Base-by-base conservation (phyloP, 2,888 invertebrate species). In the Conus canariensis region DNA sequence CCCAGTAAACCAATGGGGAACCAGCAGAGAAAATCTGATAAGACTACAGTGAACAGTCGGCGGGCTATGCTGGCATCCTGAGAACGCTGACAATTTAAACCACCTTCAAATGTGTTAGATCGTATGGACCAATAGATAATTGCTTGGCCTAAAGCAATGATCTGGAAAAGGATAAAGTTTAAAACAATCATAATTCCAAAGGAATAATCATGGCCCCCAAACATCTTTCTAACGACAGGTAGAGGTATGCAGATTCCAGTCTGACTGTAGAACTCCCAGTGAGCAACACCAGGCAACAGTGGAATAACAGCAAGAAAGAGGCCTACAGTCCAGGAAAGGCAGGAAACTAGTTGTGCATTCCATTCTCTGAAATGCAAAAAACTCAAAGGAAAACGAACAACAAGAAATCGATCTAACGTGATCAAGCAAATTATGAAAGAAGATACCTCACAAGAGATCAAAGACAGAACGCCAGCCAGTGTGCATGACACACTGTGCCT, bases 361-460 rank as follows among this genome's bases (percentile, higher is more conserved):
- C 9, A 19, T 56, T 83, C 19, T 16, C 58, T 6, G n/a, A 30
- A 83, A 83, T 22, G 83, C 3, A 83, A 12, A 56, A n/a, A n/a
- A 56, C 83, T 83, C 30, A 30, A 30, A 0, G 30, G 30, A 30
- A 30, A 30, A 30, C 30, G 30, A 30, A 30, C 30, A 30, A 83
- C 83, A 1, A 83, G 58, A 19, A 74, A 7, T 9, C 70, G 70
- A 74, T 97, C 97, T 96, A 97, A 97, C 1, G 97, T 97, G 90
- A 97, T 97, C 91, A 97, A 93, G 0, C 97, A 97, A 30, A 86
- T 67, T 7, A 64, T 25, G 67, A 86, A 64, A 14, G 22, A 97
- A 0, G 97, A 97, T 5, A 97, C 97, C 94, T 97, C 97, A 91
- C 97, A 97, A 90, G 97, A 97, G 45, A 93, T 25, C 2, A 92